phyloP scores from a whole-genome alignment of 1,140 invertebrate genomes.

The Drosophila lacertosa region DNA sequence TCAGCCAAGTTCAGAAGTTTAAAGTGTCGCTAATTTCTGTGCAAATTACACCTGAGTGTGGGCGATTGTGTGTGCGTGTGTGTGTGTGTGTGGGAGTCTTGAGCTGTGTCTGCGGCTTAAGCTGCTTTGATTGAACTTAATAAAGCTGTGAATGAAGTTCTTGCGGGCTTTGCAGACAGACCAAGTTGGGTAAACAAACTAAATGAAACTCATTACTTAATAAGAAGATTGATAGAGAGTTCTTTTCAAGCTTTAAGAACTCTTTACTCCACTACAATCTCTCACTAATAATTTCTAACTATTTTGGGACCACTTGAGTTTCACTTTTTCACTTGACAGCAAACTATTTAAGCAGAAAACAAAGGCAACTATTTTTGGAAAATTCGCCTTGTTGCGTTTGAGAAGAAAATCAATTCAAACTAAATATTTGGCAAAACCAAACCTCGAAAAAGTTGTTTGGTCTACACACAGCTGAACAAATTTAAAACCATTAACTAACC shows the following conservation, averaged over 20 bases:
- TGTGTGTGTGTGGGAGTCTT: constrained; percentile 1
- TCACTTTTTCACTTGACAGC: neutral
- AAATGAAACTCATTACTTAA: neutral
- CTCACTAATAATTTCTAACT: neutral
- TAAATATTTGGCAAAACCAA: constrained; percentile 27
- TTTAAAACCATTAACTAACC: constrained; percentile 53
- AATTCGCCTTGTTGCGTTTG: neutral
- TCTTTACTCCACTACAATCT: too few relatives aligned
- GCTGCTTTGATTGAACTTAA: constrained; percentile 58
- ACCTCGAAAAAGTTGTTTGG: constrained; percentile 28
- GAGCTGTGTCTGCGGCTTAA: constrained; percentile 51
- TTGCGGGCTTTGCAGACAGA: constrained; percentile 1
- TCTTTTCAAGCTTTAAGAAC: too few relatives aligned
- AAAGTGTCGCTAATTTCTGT: constrained; percentile 65
- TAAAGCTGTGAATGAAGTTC: constrained; percentile 43
- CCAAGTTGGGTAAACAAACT: neutral
- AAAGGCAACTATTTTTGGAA: neutral
- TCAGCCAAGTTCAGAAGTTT: constrained; percentile 24
- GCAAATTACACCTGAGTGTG: constrained; percentile 43
- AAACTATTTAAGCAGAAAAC: constrained; percentile 1
- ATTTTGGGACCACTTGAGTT: constrained; percentile 1
- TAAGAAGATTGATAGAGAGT: neutral
- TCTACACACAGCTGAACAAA: constrained; percentile 36
- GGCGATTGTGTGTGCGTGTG: constrained; percentile 11
- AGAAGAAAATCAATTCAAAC: constrained; percentile 25